Base-by-base conservation (phyloP, 2,888 invertebrate species). In the Cacoxenus indagator region DNA sequence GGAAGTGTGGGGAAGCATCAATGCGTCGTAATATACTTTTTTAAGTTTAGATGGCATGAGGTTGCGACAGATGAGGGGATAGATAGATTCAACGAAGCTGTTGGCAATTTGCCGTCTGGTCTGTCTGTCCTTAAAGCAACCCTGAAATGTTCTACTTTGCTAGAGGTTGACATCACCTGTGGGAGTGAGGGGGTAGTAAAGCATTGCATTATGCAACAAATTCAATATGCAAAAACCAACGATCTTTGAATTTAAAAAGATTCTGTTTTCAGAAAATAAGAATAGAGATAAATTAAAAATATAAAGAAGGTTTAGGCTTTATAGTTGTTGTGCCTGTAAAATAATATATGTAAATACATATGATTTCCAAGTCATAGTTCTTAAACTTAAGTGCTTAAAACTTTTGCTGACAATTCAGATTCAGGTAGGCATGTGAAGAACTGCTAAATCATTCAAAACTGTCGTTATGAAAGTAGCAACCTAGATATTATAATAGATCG, bases 1-100 rank as follows among this genome's bases (percentile, higher is more conserved):
- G 67, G 67, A 71, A 74, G 83, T 69, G 83, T 70, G 82, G 78
- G 79, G 79, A 79, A 70, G 69, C 69, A 81, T 70, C 78, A 83
- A n/a, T 55, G 55, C n/a, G 27, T 24, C n/a, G n/a, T n/a, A n/a
- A 27, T 26, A 55, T 26, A 55, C 27, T 27, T 55, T 55, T 55
- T 55, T 14, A 55, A 55, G 55, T 55, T 55, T 55, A 55, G 27
- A 27, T 55, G 55, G 55, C 14, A 26, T 55, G 14, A 43, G 14
- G 22, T 19, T 48, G 22, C 4, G n/a, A 19, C n/a, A 17, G 17
- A 48, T 48, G 48, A 48, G 9, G 1, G 9, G 43, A 43, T 43
- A n/a, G 48, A 48, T 48, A 19, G 1, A 6, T n/a, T 6, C 48
- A 17, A 19, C 46, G 46, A 48, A 4, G 48, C 4, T 48, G 14